Evolutionary conservation across 2,113 vertebrate genomes (phyloP), one percentile per base, ranked within the genome.

Genomic region (Micromys minutus): DNA sequence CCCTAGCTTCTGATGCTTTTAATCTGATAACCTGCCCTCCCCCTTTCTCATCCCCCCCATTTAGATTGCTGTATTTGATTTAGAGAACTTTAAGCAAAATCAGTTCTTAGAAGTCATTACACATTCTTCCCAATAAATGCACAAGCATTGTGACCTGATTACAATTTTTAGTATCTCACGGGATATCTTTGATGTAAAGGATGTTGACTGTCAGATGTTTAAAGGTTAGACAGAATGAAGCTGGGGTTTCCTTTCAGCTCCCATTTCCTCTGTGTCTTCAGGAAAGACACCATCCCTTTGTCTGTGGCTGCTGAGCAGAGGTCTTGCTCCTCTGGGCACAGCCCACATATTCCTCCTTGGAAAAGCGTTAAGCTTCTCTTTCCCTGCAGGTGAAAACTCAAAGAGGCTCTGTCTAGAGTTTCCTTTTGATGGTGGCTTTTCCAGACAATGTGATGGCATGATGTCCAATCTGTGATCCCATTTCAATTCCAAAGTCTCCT

Each of bases 401-500:
- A 83, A 75, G 57, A 93, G 87, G 16, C 21, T 75, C 11, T 81
- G 77, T 93, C 76, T 93, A 69, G 47, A 26, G 19, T 21, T 95
- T 93, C 79, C 52, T 84, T 93, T 90, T 79, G 76, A 88, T 93
- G 26, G 52, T 93, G 83, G 72, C 16, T 72, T 67, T 89, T n/a
- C 88, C 55, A 75, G 59, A 91, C 36, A 91, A 57, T 74, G 59
- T 87, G 76, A 83, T 42, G 61, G 45, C 87, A 77, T 50, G 55
- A 91, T 79, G 84, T 95, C 57, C 45, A 93, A 24, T 77, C 42
- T 50, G 77, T 79, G 65, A 52, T 39, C 1, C 79, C 52, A 50
- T 26, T 67, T 26, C 8, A 61, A 55, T 71, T 93, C 69, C 84
- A 10, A 21, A 96, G 17, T 87, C 91, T 65, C n/a, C 17, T 91